Evolutionary conservation across 2,888 invertebrate species (phyloP).

Genomic region (Calameuta filiformis): DNA sequence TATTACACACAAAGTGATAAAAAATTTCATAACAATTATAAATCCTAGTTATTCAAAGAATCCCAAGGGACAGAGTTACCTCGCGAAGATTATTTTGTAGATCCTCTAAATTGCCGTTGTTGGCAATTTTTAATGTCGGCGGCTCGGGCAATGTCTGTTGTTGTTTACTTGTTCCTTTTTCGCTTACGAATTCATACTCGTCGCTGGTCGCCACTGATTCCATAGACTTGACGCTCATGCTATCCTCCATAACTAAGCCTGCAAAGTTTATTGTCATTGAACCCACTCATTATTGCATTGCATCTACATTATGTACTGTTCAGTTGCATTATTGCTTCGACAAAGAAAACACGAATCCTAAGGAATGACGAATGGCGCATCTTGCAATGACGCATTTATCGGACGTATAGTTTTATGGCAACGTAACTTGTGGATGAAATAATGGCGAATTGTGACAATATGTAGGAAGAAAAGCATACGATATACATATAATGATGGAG

Average conservation of each 20-base stretch:
- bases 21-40: not conserved
- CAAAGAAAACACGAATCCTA: not conserved
- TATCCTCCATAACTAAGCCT: slow-evolving; percentile 73
- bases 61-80: slow-evolving; percentile 51
- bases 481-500: not conserved
- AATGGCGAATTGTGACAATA: not conserved
- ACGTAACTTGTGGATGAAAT: not conserved
- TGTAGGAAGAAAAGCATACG: not conserved
- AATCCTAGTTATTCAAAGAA: not conserved
- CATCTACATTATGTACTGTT: not conserved
- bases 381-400: not conserved
- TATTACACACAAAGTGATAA: not conserved
- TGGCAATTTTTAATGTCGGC: slow-evolving; percentile 73
- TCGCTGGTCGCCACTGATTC: slow-evolving; percentile 77
- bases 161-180: slow-evolving; percentile 60
- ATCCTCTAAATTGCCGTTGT: slow-evolving; percentile 75
- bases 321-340: not conserved
- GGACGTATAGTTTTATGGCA: not conserved
- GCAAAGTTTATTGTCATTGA: not conserved
- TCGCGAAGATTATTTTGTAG: slow-evolving; percentile 73
- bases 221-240: slow-evolving; percentile 74
- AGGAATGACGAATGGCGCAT: not conserved
- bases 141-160: slow-evolving; percentile 59
- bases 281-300: not conserved
- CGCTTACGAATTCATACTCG: slow-evolving; percentile 76